phyloP scores from a whole-genome alignment of 2,113 vertebrate genomes.

The Scolopax mira region DNA sequence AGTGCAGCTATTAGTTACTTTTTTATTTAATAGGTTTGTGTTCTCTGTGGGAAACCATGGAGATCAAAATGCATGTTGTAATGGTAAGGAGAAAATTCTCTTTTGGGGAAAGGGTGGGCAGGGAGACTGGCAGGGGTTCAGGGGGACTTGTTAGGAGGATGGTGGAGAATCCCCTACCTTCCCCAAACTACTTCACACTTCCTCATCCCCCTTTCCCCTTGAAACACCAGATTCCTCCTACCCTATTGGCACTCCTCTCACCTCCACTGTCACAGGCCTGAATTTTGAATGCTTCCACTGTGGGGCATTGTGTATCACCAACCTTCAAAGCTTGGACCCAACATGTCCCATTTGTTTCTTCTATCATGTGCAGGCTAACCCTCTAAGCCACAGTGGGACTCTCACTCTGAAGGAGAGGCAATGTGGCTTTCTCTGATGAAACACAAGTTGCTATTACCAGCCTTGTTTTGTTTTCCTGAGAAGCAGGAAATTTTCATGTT shows the following conservation, averaged over 20 bases:
- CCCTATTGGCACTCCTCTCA: neutral
- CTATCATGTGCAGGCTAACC: neutral
- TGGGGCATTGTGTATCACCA: neutral
- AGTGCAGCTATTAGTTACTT: neutral
- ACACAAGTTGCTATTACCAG: neutral
- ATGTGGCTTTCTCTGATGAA: neutral
- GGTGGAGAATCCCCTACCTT: fast-evolving
- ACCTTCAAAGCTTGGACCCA: neutral
- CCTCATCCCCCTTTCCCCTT: neutral
- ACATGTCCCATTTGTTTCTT: neutral
- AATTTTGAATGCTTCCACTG: neutral
- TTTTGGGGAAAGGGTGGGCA: neutral
- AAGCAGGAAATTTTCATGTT: neutral
- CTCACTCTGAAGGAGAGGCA: neutral
- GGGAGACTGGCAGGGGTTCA: neutral
- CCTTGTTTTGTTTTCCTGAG: neutral
- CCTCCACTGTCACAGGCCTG: neutral
- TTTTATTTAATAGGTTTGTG: neutral
- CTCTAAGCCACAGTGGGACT: neutral
- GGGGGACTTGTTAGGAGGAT: neutral
- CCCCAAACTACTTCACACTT: neutral
- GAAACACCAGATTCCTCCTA: neutral
- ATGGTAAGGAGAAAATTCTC: neutral
- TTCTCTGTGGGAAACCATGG: neutral
- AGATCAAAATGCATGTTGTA: neutral